phyloP scores from a whole-genome alignment of 2,113 vertebrate genomes.

The Paraplagusia blochii region DNA sequence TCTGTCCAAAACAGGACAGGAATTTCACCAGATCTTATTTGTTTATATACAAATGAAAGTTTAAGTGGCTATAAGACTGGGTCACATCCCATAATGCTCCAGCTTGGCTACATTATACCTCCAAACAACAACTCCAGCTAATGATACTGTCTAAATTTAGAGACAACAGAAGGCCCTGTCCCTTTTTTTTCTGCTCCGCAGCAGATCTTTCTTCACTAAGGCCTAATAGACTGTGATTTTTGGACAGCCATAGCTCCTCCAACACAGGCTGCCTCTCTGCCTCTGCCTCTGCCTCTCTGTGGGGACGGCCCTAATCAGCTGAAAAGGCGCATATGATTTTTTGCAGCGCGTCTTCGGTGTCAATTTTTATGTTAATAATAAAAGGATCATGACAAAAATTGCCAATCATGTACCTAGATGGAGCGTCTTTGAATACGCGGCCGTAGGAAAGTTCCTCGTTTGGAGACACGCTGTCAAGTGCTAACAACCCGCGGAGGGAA shows the following conservation, averaged over 20 bases:
- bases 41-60: conserved; percentile 8
- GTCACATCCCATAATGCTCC: neutral
- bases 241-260: conserved; percentile 59
- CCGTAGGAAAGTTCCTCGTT: conserved; percentile 96
- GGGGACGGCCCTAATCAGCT: conserved; percentile 88
- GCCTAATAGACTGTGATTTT: conserved; percentile 62
- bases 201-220: conserved; percentile 58
- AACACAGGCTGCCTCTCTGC: conserved; percentile 77
- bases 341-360: conserved; percentile 89
- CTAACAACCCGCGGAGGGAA: conserved; percentile 99
- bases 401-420: conserved; percentile 99
- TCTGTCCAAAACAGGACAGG: conserved; percentile 2
- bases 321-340: conserved; percentile 85
- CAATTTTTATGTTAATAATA: conserved; percentile 99
- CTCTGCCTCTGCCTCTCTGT: conserved; percentile 76
- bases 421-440: conserved; percentile 97
- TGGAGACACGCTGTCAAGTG: conserved; percentile 98
- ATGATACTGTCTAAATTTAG: conserved; percentile 46
- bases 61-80: neutral
- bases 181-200: conserved; percentile 33
- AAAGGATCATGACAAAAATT: conserved; percentile 99
- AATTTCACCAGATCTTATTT: conserved; percentile 1
- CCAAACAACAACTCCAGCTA: conserved; percentile 31
- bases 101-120: conserved; percentile 8
- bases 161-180: conserved; percentile 25